Evolutionary conservation across 1,140 invertebrate genomes (phyloP), one percentile per base, ranked within the genome.

Genomic region (Gryllus bimaculatus): DNA sequence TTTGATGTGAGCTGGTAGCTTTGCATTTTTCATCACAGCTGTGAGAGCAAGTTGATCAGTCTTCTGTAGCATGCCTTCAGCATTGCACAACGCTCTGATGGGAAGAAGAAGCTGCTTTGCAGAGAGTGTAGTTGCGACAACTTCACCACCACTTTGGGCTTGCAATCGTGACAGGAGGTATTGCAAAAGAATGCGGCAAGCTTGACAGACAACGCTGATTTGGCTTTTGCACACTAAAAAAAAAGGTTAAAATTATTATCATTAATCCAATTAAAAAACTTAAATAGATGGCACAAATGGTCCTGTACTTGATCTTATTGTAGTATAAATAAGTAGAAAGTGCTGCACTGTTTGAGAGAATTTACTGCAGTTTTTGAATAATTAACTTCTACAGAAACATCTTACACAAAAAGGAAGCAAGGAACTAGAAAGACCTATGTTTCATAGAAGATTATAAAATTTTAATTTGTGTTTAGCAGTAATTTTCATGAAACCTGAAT

Each of bases 1-100:
- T 84, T 88, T 89, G 48, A 90, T 85, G 79, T 87, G 86, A 21
- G 88, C 85, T 21, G 92, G 92, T 81, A 90, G 83, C 83, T 90
- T 91, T 73, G 91, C 89, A 81, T 90, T 90, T 83, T 92, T 92
- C 88, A 93, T 89, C 20, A 89, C 88, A 75, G 90, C 88, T 18
- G 89, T 89, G 18, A 93, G 87, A 47, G 89, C 88, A 26, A 89
- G 85, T 79, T 93, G 89, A 84, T 92, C 90, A 8, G 87, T 83
- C 74, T 88, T 86, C 20, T 87, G 87, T 8, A 91, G 86, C 47
- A 88, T 84, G 54, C 89, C 88, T 76, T 88, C 87, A 15, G 90
- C 90, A 39, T 86, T 87, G 81, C 90, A 92, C 80, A 92, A 83
- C 18, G 90, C 89, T 80, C 87, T 86, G 80, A 91, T 89, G 8